A percentile compares a stretch with the other conserved stretches of the same genome.
Conservation (phyloP, 92 coral and sea anemone genomes). For the Ricordea florida region DNA sequence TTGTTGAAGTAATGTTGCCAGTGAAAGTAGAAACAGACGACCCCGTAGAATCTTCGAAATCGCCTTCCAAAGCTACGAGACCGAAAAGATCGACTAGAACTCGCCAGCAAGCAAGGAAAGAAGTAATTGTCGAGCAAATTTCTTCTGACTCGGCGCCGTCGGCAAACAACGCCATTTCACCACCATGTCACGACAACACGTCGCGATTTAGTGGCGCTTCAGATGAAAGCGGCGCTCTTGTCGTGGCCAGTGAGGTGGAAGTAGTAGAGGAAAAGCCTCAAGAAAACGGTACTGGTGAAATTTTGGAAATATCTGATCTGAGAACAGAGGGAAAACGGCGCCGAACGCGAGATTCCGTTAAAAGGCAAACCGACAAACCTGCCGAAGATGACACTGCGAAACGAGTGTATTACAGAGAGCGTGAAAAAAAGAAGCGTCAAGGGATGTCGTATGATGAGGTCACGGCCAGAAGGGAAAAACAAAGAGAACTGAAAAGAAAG, state of each 20-base stretch:
- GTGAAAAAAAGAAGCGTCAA: constrained; percentile 65
- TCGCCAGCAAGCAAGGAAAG: constrained; percentile 18
- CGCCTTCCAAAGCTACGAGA: constrained; percentile 35
- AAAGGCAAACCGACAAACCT: constrained; percentile 50
- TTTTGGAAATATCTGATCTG: constrained; percentile 34
- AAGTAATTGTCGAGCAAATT: constrained; percentile 34
- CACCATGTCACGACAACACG: constrained; percentile 85
- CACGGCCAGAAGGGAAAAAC: constrained; percentile 89
- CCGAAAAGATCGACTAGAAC: constrained; percentile 61
- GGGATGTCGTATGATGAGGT: constrained; percentile 72
- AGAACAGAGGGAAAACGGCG: constrained; percentile 55
- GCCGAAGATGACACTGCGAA: constrained; percentile 60
- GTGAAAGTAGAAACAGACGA: constrained; percentile 60
- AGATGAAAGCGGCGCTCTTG: constrained; percentile 77
- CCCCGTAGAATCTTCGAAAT: constrained; percentile 17
- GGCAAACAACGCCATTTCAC: constrained; percentile 81
- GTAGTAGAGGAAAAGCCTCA: constrained; percentile 82
- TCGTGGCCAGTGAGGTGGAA: constrained; percentile 92
- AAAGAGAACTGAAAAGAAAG: constrained; percentile 85
- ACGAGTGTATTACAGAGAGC: constrained; percentile 58
- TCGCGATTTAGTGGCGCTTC: constrained; percentile 65
- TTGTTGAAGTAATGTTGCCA: constrained; percentile 40
- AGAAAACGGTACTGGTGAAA: constrained; percentile 75
- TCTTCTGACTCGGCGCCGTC: constrained; percentile 30
- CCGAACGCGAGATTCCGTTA: constrained; percentile 50